Percentiles rank a stretch among this genome's conserved stretches.
phyloP scores from a whole-genome alignment of 2,113 vertebrate species.

The Empidonax traillii region DNA sequence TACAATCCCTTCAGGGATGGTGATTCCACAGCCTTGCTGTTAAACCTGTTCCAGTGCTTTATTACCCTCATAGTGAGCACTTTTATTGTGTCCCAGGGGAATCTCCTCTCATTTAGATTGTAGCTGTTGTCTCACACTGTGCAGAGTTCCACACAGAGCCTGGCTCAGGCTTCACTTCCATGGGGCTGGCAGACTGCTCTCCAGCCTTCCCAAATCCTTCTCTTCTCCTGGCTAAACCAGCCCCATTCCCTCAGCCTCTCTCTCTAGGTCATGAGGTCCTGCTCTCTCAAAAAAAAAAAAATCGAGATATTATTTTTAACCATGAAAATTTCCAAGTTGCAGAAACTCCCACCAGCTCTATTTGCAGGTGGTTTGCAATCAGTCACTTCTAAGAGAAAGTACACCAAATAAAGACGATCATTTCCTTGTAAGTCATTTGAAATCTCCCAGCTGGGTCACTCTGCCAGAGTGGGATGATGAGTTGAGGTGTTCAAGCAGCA shows the following conservation, averaged over 20 bases:
- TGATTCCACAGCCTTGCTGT: background rate
- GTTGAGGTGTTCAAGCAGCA: background rate
- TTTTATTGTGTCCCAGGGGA: background rate
- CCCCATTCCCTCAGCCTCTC: background rate
- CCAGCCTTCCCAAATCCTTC: background rate
- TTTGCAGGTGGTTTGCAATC: background rate
- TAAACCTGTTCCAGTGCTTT: background rate
- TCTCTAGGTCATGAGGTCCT: background rate
- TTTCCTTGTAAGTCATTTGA: background rate
- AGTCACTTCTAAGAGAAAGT: background rate
- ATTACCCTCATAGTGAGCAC: background rate
- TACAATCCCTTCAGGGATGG: background rate
- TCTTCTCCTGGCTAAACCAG: background rate
- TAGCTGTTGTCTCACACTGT: background rate
- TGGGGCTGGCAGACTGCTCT: background rate
- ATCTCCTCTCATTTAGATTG: accelerated
- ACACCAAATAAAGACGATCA: background rate
- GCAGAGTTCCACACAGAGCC: background rate
- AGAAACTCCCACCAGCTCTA: background rate
- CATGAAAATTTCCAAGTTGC: background rate
- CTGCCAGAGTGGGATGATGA: background rate
- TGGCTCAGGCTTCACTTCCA: accelerated
- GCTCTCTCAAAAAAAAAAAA: background rate
- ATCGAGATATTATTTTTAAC: too few relatives aligned
- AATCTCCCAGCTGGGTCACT: background rate